A percentile compares a stretch with the other conserved stretches of the same genome.
These are phyloP conservation scores for Eulemur rubriventer DNA, from an alignment of 2,797 vertebrate species.

Conservation along the genomic window DNA sequence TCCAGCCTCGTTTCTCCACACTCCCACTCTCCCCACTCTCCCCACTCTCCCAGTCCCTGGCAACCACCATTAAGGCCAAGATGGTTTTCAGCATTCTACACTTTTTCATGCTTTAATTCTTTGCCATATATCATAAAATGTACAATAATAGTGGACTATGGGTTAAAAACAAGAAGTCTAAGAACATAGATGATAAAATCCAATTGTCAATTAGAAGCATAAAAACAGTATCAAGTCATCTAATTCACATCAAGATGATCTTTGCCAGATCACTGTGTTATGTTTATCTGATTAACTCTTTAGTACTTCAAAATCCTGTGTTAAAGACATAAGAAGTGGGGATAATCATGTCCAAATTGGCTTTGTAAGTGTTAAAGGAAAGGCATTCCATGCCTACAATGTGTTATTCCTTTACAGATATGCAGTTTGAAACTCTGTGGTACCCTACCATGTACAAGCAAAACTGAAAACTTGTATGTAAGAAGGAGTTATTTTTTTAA, in stretches of 20 bases:
- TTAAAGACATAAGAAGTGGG: not conserved
- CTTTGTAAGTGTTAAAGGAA: not conserved
- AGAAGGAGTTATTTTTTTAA: not conserved
- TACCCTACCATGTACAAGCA: not conserved
- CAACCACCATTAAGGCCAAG: not conserved
- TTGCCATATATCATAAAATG: not conserved
- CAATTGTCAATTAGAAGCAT: not conserved
- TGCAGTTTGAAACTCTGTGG: not conserved
- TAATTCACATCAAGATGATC: not conserved
- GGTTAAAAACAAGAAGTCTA: not conserved
- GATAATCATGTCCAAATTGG: not conserved
- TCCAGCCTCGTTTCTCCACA: not conserved
- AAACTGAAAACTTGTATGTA: not conserved
- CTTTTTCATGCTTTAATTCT: not conserved
- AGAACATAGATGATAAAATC: not conserved
- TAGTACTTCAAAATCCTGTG: not conserved
- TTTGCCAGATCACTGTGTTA: not conserved
- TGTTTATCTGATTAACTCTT: not conserved
- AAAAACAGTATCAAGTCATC: not conserved
- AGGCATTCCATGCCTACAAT: not conserved
- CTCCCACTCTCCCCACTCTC: not conserved
- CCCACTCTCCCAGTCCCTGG: not conserved
- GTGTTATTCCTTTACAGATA: not conserved
- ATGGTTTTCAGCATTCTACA: not conserved
- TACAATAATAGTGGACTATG: not conserved